phyloP scores from a whole-genome alignment of 1,140 invertebrate genomes.

The Drosophila sechellia region DNA sequence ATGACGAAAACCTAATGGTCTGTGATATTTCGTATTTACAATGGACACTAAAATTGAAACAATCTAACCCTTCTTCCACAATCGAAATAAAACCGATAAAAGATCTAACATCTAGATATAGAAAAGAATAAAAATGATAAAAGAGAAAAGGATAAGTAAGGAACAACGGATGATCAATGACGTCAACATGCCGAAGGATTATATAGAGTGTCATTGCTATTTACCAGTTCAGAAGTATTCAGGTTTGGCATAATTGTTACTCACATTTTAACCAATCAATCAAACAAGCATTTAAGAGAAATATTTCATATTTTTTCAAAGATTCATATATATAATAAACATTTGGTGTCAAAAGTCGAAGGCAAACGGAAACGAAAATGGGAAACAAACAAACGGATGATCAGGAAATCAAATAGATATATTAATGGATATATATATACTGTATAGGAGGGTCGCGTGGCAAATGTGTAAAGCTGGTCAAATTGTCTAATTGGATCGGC shows the following conservation, averaged over 20 bases:
- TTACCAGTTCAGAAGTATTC: slow-evolving; percentile 68
- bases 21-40: slow-evolving; percentile 27
- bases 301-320: slow-evolving; percentile 77
- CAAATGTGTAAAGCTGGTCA: slow-evolving; percentile 6
- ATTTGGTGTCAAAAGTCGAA: slow-evolving; percentile 41
- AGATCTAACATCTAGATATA: slow-evolving; percentile 36
- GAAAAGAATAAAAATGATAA: slow-evolving; percentile 7
- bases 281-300: slow-evolving; percentile 84
- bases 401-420: slow-evolving; percentile 54
- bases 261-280: slow-evolving; percentile 85
- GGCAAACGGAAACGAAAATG: slow-evolving; percentile 54
- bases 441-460: slow-evolving; percentile 1
- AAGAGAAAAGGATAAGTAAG: neutral
- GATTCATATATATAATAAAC: slow-evolving; percentile 48
- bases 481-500: slow-evolving; percentile 2
- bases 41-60: slow-evolving; percentile 3
- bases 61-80: neutral
- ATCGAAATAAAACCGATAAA: neutral
- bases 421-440: slow-evolving; percentile 31
- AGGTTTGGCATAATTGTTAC: slow-evolving; percentile 80
- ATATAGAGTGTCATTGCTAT: slow-evolving; percentile 51
- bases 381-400: slow-evolving; percentile 44
- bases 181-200: slow-evolving; percentile 68
- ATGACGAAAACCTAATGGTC: slow-evolving; percentile 5
- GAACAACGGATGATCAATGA: slow-evolving; percentile 43